Evolutionary conservation across 1,140 invertebrate genomes (phyloP).

Genomic region (Caenorhabditis inopinata): DNA sequence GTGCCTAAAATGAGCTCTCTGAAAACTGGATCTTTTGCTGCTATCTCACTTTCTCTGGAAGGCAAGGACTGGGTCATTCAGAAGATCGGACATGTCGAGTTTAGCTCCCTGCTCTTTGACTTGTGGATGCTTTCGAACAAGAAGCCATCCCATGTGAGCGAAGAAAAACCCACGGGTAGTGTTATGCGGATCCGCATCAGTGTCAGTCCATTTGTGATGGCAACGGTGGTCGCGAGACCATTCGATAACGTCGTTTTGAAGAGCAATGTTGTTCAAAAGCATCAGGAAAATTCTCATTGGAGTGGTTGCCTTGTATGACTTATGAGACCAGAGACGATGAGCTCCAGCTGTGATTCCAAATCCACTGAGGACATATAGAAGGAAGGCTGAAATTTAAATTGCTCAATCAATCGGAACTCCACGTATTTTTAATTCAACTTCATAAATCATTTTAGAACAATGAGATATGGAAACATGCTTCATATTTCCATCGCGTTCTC

Average conservation of each 20-base stretch:
- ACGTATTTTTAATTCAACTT: too few relatives aligned
- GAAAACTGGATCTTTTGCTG: not conserved
- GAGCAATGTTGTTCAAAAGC: slow-evolving; percentile 81
- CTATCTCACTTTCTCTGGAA: slow-evolving; percentile 77
- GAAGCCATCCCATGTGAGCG: slow-evolving; percentile 88
- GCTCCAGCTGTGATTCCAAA: slow-evolving; percentile 84
- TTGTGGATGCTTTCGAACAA: slow-evolving; percentile 83
- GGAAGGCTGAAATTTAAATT: slow-evolving; percentile 51
- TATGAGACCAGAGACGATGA: slow-evolving; percentile 88
- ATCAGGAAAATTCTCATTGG: slow-evolving; percentile 79
- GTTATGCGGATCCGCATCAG: slow-evolving; percentile 92
- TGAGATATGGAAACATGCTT: too few relatives aligned
- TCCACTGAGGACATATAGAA: slow-evolving; percentile 59
- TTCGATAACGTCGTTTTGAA: slow-evolving; percentile 87
- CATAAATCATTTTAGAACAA: too few relatives aligned
- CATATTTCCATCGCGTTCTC: not conserved
- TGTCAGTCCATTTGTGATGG: slow-evolving; percentile 93
- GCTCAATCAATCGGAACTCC: too few relatives aligned
- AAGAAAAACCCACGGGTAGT: slow-evolving; percentile 92
- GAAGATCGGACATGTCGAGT: slow-evolving; percentile 84
- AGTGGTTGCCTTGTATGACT: slow-evolving; percentile 87
- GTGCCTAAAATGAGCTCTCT: slow-evolving; percentile 63
- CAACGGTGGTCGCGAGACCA: slow-evolving; percentile 91
- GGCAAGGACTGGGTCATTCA: slow-evolving; percentile 78
- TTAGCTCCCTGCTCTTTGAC: slow-evolving; percentile 81